Evolutionary conservation across 2,888 invertebrate genomes (phyloP).

Genomic region (Phrixothrix hirtus): DNA sequence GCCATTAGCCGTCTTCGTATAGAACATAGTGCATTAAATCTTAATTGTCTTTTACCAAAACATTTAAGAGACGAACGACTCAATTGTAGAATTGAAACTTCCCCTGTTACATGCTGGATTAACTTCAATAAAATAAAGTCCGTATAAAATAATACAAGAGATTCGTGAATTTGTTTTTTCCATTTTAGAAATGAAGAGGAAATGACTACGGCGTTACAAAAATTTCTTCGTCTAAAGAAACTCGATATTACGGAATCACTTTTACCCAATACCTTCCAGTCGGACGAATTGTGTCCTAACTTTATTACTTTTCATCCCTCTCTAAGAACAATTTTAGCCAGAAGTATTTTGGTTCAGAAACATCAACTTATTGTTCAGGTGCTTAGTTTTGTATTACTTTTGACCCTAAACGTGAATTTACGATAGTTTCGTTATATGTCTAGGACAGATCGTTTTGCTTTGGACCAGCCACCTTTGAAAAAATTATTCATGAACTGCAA

Average conservation of each 20-base stretch:
- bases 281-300: conserved; percentile 58
- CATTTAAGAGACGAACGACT: conserved; percentile 74
- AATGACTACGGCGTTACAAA: conserved; percentile 42
- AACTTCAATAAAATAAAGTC: conserved; percentile 74
- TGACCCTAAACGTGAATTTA: not conserved
- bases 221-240: conserved; percentile 40
- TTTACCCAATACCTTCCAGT: conserved; percentile 45
- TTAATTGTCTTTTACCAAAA: conserved; percentile 70
- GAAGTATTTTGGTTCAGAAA: conserved; percentile 61
- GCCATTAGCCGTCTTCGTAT: too few relatives aligned
- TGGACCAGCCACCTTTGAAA: conserved; percentile 76
- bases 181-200: conserved; percentile 38
- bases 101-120: conserved; percentile 75
- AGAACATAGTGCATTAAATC: conserved; percentile 69
- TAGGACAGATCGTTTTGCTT: conserved; percentile 81
- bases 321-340: conserved; percentile 60
- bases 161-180: too few relatives aligned
- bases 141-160: too few relatives aligned
- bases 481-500: conserved; percentile 66
- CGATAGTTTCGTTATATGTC: conserved; percentile 12
- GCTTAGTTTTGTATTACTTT: conserved; percentile 13
- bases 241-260: conserved; percentile 38
- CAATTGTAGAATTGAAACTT: conserved; percentile 59
- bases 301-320: conserved; percentile 61
- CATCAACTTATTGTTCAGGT: conserved; percentile 64